phyloP scores from a whole-genome alignment of 2,113 vertebrate genomes.

The Motacilla tschutschensis region DNA sequence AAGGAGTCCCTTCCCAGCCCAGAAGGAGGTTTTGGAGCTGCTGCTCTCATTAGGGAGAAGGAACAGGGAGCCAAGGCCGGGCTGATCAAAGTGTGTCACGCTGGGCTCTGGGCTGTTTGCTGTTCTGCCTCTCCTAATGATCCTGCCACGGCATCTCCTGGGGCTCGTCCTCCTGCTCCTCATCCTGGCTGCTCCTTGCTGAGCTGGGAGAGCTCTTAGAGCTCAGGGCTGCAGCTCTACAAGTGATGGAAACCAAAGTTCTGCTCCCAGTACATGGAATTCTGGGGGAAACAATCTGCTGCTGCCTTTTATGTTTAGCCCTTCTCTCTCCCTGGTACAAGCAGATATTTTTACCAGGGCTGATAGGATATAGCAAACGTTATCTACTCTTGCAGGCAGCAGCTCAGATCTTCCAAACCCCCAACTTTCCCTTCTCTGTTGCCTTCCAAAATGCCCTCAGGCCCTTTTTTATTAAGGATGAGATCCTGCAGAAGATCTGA shows the following conservation, averaged over 20 bases:
- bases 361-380: neutral
- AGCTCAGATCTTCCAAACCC: neutral
- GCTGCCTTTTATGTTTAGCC: neutral
- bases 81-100: neutral
- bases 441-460: conserved; percentile 39
- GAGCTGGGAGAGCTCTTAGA: neutral
- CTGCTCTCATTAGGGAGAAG: neutral
- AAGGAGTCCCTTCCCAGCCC: neutral
- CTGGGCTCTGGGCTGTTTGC: neutral
- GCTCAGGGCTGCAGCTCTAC: neutral
- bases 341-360: neutral
- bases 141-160: neutral
- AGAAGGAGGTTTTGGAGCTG: neutral
- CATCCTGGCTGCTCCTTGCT: fast-evolving
- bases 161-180: neutral
- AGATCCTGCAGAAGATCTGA: conserved; percentile 30
- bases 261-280: neutral
- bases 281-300: neutral
- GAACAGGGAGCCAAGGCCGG: neutral
- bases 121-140: neutral
- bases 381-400: neutral
- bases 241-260: neutral
- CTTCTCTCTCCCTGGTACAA: neutral
- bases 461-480: conserved; percentile 19
- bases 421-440: conserved; percentile 18